Percentiles rank a stretch among this genome's conserved stretches.
Conservation (phyloP, 2,888 invertebrate genomes). For the Eilema sororculum region DNA sequence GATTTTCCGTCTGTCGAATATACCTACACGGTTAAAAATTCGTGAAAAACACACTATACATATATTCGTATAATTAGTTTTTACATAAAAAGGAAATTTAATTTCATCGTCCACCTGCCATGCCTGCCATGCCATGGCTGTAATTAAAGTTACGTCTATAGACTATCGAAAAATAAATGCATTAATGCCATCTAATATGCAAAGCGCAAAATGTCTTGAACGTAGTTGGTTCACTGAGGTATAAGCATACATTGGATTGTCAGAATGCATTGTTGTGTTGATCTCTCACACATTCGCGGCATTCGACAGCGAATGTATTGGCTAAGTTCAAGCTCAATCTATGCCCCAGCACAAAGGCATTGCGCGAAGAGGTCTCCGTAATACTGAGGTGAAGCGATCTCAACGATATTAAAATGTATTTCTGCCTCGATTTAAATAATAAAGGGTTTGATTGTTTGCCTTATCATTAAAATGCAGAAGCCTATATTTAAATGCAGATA, state of each 20-base stretch:
- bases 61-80: no score
- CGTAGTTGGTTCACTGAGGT: background rate
- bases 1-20: no score
- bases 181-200: background rate
- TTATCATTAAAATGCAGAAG: no score
- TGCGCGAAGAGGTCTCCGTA: conserved; percentile 16
- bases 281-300: conserved; percentile 52
- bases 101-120: background rate
- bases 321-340: conserved; percentile 35
- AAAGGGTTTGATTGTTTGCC: background rate
- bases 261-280: conserved; percentile 55
- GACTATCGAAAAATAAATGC: background rate
- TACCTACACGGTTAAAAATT: no score
- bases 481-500: no score
- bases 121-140: background rate
- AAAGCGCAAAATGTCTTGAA: background rate
- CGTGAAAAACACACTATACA: no score
- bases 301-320: conserved; percentile 46
- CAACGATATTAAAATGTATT: conserved; percentile 28
- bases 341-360: conserved; percentile 43
- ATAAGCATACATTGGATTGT: conserved; percentile 47
- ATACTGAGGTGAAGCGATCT: conserved; percentile 32
- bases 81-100: no score
- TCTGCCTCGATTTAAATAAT: conserved; percentile 12
- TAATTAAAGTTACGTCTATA: background rate